These are phyloP conservation scores for Microtus montanus DNA, from an alignment of 2,113 vertebrate species.

Conservation along the genomic window DNA sequence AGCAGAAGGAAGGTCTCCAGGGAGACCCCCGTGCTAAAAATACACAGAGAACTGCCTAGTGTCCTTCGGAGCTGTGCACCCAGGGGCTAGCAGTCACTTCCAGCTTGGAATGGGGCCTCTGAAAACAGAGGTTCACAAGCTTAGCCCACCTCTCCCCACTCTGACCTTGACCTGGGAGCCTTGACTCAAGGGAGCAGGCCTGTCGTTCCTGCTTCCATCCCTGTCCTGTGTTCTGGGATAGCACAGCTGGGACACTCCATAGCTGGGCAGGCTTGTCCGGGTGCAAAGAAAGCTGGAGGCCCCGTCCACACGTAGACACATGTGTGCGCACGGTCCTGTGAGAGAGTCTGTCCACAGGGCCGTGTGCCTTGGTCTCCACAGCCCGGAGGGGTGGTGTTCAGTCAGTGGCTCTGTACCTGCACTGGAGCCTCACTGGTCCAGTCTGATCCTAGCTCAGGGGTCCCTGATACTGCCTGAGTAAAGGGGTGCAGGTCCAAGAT, in stretches of 20 bases:
- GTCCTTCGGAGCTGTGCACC: background rate
- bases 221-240: background rate
- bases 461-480: conserved; percentile 74
- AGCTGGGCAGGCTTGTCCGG: accelerated
- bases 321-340: no score
- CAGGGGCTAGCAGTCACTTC: background rate
- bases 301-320: accelerated
- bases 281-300: accelerated
- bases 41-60: background rate
- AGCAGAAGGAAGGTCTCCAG: background rate
- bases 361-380: background rate
- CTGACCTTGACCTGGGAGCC: background rate
- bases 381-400: background rate
- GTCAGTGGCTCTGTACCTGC: background rate
- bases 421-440: background rate
- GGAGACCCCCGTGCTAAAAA: background rate
- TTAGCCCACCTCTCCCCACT: background rate
- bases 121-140: background rate
- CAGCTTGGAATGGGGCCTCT: background rate
- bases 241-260: background rate
- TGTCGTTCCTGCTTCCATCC: background rate
- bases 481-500: conserved; percentile 63
- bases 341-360: accelerated
- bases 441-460: background rate
- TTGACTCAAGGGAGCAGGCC: background rate